Conservation (phyloP, 2,113 vertebrate genomes). For the Hippocampus abdominalis region DNA sequence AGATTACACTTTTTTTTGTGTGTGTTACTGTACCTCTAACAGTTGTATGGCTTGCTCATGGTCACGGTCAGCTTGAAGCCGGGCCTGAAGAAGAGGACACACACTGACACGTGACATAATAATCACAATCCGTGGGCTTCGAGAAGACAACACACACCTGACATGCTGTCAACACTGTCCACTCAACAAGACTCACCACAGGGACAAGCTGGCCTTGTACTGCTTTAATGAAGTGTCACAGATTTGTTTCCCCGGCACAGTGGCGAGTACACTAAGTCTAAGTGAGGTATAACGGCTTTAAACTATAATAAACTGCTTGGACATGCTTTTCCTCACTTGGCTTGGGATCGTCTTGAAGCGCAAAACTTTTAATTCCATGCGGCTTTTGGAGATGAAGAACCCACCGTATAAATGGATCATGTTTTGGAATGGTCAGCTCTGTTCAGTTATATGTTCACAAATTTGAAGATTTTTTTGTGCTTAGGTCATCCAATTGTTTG, state of each 20-base stretch:
- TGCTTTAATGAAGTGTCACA: conserved; percentile 12
- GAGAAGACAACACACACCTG: conserved; percentile 35
- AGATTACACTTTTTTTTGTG: not conserved
- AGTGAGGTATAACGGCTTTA: not conserved
- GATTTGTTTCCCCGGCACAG: conserved; percentile 16
- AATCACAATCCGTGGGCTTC: conserved; percentile 34
- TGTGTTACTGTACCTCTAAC: conserved; percentile 80
- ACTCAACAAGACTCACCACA: conserved; percentile 3
- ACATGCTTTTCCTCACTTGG: not conserved
- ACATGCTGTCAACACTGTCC: conserved; percentile 39
- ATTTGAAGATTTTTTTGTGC: too few relatives aligned
- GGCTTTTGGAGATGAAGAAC: not conserved
- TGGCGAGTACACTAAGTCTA: not conserved
- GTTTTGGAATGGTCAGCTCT: not conserved
- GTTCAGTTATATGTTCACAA: not conserved
- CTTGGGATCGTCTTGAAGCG: not conserved
- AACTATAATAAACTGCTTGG: not conserved
- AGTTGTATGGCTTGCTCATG: conserved; percentile 84
- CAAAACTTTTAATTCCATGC: not conserved
- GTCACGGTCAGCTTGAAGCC: conserved; percentile 84
- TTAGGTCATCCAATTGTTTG: too few relatives aligned
- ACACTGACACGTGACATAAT: conserved; percentile 50
- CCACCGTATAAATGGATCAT: not conserved
- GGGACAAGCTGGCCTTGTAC: not conserved
- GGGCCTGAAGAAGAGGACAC: conserved; percentile 73